phyloP scores from a whole-genome alignment of 2,888 invertebrate species.

The Bellardia bayeri region DNA sequence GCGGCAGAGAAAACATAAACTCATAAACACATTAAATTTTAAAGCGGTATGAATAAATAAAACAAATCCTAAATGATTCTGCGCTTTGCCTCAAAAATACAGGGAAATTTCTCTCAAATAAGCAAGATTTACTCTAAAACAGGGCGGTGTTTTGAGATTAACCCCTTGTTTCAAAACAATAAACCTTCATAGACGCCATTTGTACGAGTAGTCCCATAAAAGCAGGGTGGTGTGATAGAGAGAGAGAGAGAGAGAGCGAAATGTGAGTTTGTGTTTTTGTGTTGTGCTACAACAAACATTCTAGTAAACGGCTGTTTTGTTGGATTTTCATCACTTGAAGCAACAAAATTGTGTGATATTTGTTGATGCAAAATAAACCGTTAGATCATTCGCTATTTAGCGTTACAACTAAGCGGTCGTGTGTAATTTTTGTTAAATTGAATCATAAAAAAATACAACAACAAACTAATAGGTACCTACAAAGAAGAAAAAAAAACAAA shows the following conservation, averaged over 20 bases:
- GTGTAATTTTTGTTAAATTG: constrained; percentile 44
- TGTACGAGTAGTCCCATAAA: constrained; percentile 12
- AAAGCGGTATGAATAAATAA: neutral
- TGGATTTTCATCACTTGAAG: constrained; percentile 62
- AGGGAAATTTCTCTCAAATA: constrained; percentile 70
- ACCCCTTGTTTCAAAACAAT: constrained; percentile 12
- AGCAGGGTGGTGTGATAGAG: neutral
- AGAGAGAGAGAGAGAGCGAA: neutral
- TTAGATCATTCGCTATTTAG: constrained; percentile 82
- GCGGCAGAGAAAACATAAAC: neutral
- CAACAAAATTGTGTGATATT: constrained; percentile 64
- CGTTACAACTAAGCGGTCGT: constrained; percentile 74
- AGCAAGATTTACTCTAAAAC: constrained; percentile 1
- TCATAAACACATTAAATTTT: neutral
- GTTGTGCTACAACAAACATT: constrained; percentile 17
- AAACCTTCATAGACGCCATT: constrained; percentile 63
- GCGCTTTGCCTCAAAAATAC: constrained; percentile 63
- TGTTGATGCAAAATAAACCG: constrained; percentile 74
- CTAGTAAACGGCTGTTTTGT: constrained; percentile 35
- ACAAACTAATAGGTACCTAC: constrained; percentile 4
- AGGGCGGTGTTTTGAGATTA: constrained; percentile 58
- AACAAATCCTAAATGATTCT: constrained; percentile 37
- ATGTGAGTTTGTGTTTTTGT: constrained; percentile 15
- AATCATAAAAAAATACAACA: constrained; percentile 25
- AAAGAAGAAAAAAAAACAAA: neutral